A percentile compares a stretch with the other conserved stretches of the same genome.
Conservation (phyloP, 2,888 invertebrate genomes). For the Ptychoptera albimana region DNA sequence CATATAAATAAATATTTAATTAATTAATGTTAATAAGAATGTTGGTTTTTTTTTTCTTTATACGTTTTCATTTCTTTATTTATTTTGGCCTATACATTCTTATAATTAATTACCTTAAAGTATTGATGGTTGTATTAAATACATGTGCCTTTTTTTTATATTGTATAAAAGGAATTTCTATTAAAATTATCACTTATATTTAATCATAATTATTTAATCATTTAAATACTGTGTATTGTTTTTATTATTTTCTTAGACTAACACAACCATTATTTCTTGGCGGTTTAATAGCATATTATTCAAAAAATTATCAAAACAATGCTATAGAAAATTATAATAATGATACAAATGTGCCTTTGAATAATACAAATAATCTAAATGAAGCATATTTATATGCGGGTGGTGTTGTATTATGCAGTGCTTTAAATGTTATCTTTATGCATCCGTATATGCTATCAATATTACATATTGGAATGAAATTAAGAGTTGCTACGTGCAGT, state of each 20-base stretch:
- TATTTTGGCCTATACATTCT: too few relatives aligned
- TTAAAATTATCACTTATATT: background rate
- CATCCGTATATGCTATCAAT: conserved; percentile 79
- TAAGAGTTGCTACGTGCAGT: conserved; percentile 50
- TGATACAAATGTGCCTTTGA: background rate
- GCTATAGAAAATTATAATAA: too few relatives aligned
- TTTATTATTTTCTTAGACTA: conserved; percentile 30
- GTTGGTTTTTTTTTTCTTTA: too few relatives aligned
- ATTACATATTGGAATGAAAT: conserved; percentile 47
- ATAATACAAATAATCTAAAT: conserved; percentile 9
- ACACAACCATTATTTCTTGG: conserved; percentile 48
- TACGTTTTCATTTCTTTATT: too few relatives aligned
- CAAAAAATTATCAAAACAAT: conserved; percentile 9
- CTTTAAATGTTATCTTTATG: conserved; percentile 57
- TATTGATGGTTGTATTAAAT: background rate
- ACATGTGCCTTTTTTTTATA: too few relatives aligned
- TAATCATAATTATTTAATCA: background rate
- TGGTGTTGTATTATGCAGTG: conserved; percentile 56
- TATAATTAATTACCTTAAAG: too few relatives aligned
- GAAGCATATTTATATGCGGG: conserved; percentile 63
- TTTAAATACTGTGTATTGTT: background rate
- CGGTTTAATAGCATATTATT: conserved; percentile 43
- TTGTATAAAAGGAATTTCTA: background rate
- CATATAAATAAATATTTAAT: too few relatives aligned
- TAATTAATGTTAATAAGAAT: too few relatives aligned